These are phyloP conservation scores for Trochalopteron elliotii DNA, from an alignment of 2,113 vertebrate genomes.

Conservation along the genomic window DNA sequence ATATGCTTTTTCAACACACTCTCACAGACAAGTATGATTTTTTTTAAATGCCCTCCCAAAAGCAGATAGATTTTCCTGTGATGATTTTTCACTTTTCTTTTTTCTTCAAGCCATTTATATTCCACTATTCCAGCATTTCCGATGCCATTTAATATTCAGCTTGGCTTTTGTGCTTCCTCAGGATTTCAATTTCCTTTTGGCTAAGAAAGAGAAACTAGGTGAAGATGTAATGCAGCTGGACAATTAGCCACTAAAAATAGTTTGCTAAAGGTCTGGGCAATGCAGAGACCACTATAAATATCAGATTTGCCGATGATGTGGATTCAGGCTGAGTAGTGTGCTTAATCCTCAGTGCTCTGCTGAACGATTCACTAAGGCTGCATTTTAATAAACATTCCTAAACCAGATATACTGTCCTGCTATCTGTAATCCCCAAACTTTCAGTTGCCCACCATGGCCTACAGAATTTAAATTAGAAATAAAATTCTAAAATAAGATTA, in stretches of 20 bases:
- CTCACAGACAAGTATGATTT: not conserved
- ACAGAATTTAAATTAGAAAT: not conserved
- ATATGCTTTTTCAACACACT: not conserved
- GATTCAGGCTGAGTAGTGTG: not conserved
- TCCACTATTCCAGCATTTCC: not conserved
- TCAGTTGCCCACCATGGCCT: not conserved
- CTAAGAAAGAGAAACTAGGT: slow-evolving; percentile 15
- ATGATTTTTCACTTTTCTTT: not conserved
- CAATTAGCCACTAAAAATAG: slow-evolving; percentile 63
- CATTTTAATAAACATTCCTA: not conserved
- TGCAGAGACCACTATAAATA: not conserved
- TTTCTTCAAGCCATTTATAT: not conserved
- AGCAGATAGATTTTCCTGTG: not conserved
- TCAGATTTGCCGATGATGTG: not conserved
- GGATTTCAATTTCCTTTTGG: slow-evolving; percentile 5
- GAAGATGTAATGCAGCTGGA: slow-evolving; percentile 42
- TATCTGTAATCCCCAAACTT: not conserved
- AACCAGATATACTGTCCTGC: not conserved
- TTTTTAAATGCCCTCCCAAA: not conserved
- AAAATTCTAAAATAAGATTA: not conserved
- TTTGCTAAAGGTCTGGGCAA: not conserved
- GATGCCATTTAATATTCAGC: not conserved
- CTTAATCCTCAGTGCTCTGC: not conserved
- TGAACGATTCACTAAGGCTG: not conserved
- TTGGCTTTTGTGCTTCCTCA: not conserved